Evolutionary conservation across 2,888 invertebrate genomes (phyloP).

Genomic region (Oxytorus armatus): DNA sequence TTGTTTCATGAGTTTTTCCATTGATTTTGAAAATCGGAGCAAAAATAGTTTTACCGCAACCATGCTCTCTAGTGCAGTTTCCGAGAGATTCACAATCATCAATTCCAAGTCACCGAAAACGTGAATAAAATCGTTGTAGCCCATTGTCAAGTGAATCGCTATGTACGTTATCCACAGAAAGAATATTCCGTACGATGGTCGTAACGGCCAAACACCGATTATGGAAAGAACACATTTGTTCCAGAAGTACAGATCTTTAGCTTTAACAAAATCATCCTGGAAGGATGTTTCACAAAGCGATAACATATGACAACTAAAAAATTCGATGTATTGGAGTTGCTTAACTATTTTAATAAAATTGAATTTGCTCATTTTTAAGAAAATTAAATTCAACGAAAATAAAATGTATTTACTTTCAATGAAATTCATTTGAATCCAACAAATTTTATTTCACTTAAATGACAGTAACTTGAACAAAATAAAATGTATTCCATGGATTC

Average conservation of each 20-base stretch:
- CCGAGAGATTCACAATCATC: too few relatives aligned
- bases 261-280: constrained; percentile 7
- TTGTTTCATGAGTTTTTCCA: neutral
- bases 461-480: too few relatives aligned
- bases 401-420: too few relatives aligned
- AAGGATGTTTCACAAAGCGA: neutral
- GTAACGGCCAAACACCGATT: constrained; percentile 51
- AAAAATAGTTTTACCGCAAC: constrained; percentile 5
- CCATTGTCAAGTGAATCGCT: constrained; percentile 4
- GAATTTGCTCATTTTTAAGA: too few relatives aligned
- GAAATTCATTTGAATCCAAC: too few relatives aligned
- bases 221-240: constrained; percentile 44
- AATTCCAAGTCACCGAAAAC: constrained; percentile 21
- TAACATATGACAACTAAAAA: too few relatives aligned
- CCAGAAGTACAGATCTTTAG: constrained; percentile 46
- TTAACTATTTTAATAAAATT: too few relatives aligned
- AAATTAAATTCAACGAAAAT: too few relatives aligned
- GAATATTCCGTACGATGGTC: constrained; percentile 7
- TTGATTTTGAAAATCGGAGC: constrained; percentile 3
- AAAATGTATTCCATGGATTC: too few relatives aligned
- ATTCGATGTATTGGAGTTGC: too few relatives aligned
- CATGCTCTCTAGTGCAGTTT: constrained; percentile 1
- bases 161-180: constrained; percentile 12
- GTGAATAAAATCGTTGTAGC: constrained; percentile 6
- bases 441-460: too few relatives aligned